These are phyloP conservation scores for Grallaria varia DNA, from an alignment of 2,113 vertebrate genomes.

Conservation along the genomic window DNA sequence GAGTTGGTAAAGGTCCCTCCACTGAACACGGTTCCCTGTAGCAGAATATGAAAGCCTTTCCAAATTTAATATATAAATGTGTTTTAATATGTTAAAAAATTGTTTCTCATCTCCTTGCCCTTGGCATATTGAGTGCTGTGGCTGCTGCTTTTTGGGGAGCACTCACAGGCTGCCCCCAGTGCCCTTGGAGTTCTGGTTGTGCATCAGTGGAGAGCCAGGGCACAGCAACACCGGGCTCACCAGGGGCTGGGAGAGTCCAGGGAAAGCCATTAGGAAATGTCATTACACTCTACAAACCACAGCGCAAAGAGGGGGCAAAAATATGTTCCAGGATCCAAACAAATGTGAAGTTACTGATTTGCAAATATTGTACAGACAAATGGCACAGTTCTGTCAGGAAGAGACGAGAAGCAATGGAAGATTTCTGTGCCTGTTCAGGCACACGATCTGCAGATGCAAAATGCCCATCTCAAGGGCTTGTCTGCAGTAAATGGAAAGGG, in stretches of 20 bases:
- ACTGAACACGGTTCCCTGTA: neutral
- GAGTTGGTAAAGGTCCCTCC: neutral
- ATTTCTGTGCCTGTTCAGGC: neutral
- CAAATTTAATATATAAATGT: neutral
- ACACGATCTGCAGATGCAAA: neutral
- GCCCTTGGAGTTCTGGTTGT: neutral
- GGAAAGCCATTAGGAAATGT: neutral
- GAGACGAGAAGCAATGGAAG: neutral
- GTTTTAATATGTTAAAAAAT: neutral
- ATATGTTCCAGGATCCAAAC: neutral
- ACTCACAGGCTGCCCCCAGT: neutral
- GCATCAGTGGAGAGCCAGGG: neutral
- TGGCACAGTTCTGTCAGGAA: neutral
- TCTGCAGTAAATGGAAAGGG: neutral
- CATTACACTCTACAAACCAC: neutral
- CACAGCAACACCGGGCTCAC: neutral
- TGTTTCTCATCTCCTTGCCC: neutral
- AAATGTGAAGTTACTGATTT: neutral
- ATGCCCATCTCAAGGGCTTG: neutral
- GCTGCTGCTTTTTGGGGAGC: neutral
- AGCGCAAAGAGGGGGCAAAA: neutral
- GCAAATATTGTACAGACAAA: neutral
- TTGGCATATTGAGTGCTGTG: neutral
- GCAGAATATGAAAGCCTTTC: neutral
- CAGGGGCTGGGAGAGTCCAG: neutral